Evolutionary conservation across 2,888 invertebrate species (phyloP), one percentile per base, ranked within the genome.

Genomic region (Ditula angustiorana): DNA sequence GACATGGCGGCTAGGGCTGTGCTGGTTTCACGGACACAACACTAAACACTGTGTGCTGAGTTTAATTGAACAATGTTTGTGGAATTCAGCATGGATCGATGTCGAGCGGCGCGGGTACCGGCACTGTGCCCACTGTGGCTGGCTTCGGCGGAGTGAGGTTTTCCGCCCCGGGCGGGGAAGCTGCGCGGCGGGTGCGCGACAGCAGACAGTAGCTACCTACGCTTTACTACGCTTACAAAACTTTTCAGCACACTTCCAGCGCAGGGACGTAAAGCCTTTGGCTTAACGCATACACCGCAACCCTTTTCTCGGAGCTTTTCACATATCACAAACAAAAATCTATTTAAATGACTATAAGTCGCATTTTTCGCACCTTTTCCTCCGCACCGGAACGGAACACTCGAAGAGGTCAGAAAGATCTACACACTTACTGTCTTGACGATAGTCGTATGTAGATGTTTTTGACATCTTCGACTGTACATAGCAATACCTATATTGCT

Each of bases 1-100:
- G 95, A 95, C 94, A 94, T 94, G 61, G 71, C 82, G 71, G 70
- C n/a, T n/a, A n/a, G n/a, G n/a, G n/a, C 55, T 70, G 68, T 37
- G 35, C 16, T 16, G 35, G 13, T 41, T 71, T 74, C 75, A 77
- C 78, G 74, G 75, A 74, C 81, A 85, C 86, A 79, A 75, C 76
- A 79, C 79, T 53, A 52, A 21, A 46, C 57, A 58, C 52, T 47
- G 55, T 49, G 47, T 37, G 55, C 35, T 30, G 28, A 33, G 46
- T 47, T 60, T 33, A 53, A 63, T 44, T 57, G 28, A 35, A 57
- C 33, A 41, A 26, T 64, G 28, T 64, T 44, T 24, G 57, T 74
- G 71, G 70, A 71, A 70, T 67, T 66, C 62, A 61, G 65, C 65
- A 71, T 74, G 82, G 87, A 87, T 90, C 90, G 86, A 88, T 90